Evolutionary conservation across 2,797 vertebrate genomes (phyloP), one percentile per base, ranked within the genome.

Genomic region (Sebastes alutus): DNA sequence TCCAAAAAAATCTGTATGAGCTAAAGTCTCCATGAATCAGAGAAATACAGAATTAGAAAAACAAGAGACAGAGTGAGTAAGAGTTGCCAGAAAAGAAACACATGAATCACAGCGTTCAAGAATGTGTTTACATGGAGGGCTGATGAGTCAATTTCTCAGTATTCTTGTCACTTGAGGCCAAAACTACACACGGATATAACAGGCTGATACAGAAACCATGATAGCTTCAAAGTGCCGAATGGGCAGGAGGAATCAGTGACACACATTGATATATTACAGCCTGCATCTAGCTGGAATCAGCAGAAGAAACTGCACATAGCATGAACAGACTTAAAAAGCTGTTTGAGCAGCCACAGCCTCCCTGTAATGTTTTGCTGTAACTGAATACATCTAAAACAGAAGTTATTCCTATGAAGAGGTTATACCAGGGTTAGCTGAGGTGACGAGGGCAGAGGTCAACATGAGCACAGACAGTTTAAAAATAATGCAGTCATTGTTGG

Each of bases 121-220:
- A 33, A 62, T 29, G 33, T 30, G 55, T 81, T 83, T 56, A 69
- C 73, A 81, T 23, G 29, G 54, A 77, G 29, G 6, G 27, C 54
- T 25, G 63, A 56, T 82, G 84, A 81, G 60, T 84, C 78, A 68
- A 5, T 69, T 74, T 66, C 68, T 72, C 63, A 35, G 67, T 65
- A 30, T 80, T 87, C 27, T 66, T 23, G 62, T 58, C 55, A 78
- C 72, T 87, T 67, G 58, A 84, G 63, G 65, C 72, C 73, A 72
- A 81, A 84, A 78, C 55, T 61, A 67, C 35, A 55, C 64, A 66
- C 11, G 7, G 74, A 18, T 90, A 87, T 68, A 75, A 86, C 71
- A 69, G 72, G 63, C 74, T 78, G 69, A 85, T 73, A 6, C 54
- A 68, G 42, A 46, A 46, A 83, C 32, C 18, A 20, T 8, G 55